phyloP scores from a whole-genome alignment of 2,113 vertebrate genomes.

The Syngnathus typhle region DNA sequence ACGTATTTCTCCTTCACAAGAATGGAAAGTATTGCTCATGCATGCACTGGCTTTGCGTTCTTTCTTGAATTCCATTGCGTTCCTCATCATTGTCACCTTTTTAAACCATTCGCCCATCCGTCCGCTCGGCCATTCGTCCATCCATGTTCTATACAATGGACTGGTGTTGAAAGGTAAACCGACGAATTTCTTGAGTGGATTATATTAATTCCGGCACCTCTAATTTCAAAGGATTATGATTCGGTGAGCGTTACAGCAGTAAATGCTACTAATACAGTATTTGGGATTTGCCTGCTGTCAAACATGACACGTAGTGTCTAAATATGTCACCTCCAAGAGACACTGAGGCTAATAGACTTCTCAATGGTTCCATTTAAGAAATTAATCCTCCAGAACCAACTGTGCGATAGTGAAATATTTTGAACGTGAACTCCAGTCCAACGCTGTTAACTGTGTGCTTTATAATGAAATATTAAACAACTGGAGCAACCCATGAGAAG shows the following conservation, averaged over 20 bases:
- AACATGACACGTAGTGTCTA: background rate
- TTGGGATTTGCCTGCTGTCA: slow-evolving; percentile 3
- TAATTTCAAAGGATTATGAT: slow-evolving; percentile 2
- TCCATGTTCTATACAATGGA: background rate
- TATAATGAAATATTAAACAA: background rate
- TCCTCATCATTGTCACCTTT: background rate
- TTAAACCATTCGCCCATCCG: background rate
- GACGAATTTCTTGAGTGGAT: background rate
- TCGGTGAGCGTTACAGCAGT: background rate
- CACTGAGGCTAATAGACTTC: background rate
- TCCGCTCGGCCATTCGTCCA: background rate
- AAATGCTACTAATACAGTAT: background rate
- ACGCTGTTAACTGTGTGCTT: background rate
- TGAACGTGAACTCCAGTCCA: background rate
- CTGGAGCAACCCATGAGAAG: background rate
- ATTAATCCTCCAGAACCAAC: background rate
- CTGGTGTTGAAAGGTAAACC: background rate
- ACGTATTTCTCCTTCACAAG: background rate
- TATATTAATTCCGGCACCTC: background rate
- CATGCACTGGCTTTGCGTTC: background rate
- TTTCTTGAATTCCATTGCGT: background rate
- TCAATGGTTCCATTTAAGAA: background rate
- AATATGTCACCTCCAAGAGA: slow-evolving; percentile 6
- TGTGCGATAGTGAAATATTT: background rate
- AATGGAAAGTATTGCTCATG: background rate